These are phyloP conservation scores for Apteryx owenii DNA, from an alignment of 2,113 vertebrate genomes.

Conservation along the genomic window DNA sequence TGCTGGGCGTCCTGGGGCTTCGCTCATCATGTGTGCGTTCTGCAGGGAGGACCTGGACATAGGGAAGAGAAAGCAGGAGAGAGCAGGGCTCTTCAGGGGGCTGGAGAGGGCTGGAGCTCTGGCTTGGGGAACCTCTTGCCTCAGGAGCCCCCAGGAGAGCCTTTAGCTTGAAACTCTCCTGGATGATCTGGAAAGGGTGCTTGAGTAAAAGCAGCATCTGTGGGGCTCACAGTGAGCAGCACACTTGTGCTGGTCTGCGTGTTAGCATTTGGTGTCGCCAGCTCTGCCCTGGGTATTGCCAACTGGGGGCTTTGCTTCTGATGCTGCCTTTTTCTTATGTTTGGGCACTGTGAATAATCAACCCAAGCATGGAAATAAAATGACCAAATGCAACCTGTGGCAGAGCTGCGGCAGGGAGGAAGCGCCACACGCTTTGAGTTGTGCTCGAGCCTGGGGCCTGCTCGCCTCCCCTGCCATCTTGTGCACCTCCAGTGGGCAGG, in stretches of 20 bases:
- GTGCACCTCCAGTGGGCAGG: neutral
- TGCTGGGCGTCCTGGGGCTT: constrained; percentile 8
- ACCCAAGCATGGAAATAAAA: constrained; percentile 25
- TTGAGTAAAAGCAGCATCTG: rapidly evolving
- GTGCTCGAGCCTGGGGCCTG: neutral
- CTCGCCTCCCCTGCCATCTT: rapidly evolving
- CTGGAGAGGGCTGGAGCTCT: neutral
- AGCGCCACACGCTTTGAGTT: rapidly evolving
- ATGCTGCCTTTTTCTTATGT: constrained; percentile 53
- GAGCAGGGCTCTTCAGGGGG: rapidly evolving
- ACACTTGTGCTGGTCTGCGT: neutral
- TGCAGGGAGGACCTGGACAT: neutral
- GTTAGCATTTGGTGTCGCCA: neutral
- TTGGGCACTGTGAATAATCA: constrained; percentile 41
- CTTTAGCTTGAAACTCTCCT: neutral
- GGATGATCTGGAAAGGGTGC: neutral
- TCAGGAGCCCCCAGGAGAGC: neutral
- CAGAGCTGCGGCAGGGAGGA: neutral
- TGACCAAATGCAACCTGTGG: constrained; percentile 59
- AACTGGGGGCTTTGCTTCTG: neutral
- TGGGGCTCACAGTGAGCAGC: neutral
- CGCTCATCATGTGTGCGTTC: rapidly evolving
- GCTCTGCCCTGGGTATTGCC: neutral
- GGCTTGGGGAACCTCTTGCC: neutral
- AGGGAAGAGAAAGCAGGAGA: neutral